Percentiles rank a stretch among this genome's conserved stretches.
Evolutionary conservation across 2,113 vertebrate species (phyloP).

Genomic region (Oreocharis arfaki): DNA sequence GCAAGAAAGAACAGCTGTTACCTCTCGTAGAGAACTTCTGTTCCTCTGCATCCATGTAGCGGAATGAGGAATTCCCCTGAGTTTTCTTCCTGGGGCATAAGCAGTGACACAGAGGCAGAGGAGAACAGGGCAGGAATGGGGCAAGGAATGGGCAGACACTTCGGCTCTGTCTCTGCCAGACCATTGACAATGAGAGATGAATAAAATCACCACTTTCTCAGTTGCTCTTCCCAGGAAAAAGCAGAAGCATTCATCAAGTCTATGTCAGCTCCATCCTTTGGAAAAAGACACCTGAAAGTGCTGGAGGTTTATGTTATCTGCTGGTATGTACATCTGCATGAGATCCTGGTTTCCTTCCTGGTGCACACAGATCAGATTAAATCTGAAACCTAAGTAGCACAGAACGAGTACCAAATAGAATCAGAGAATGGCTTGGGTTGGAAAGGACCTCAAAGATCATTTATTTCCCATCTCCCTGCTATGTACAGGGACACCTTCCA

Average conservation of each 20-base stretch:
- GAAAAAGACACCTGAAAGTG: not conserved
- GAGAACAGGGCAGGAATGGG: not conserved
- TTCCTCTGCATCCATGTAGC: not conserved
- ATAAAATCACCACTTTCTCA: not conserved
- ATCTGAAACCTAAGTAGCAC: not conserved
- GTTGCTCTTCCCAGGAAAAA: not conserved
- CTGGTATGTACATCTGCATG: not conserved
- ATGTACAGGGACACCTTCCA: not conserved
- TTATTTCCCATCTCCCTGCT: not conserved
- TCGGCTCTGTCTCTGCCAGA: not conserved
- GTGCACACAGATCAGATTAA: not conserved
- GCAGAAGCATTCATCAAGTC: not conserved
- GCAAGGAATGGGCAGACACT: not conserved
- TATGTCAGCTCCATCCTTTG: not conserved
- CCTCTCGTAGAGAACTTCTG: not conserved
- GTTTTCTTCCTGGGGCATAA: not conserved
- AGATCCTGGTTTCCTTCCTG: not conserved
- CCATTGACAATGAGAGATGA: not conserved
- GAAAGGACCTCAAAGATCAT: too few relatives aligned
- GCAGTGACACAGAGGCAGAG: not conserved
- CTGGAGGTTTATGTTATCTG: not conserved
- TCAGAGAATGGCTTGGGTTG: not conserved
- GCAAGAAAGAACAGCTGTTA: not conserved
- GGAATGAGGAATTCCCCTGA: not conserved
- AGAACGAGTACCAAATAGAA: not conserved